A percentile compares a stretch with the other conserved stretches of the same genome.
Evolutionary conservation across 2,888 invertebrate species (phyloP).

Genomic region (Zele albiditarsus): DNA sequence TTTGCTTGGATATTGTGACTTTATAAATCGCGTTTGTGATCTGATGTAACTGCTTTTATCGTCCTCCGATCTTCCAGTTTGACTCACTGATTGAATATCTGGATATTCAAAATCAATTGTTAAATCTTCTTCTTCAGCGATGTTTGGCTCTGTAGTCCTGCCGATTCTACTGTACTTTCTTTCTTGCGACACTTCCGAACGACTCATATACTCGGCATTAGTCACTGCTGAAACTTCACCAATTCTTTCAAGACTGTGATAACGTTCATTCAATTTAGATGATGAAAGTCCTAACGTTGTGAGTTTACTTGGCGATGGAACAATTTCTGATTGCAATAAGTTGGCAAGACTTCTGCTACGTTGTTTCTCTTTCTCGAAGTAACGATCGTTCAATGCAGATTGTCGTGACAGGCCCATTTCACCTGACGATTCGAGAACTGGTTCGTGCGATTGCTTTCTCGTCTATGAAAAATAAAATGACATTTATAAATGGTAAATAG

Average conservation of each 20-base stretch:
- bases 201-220: constrained; percentile 71
- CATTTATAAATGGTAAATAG: constrained; percentile 13
- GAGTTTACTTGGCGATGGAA: constrained; percentile 76
- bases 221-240: constrained; percentile 65
- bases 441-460: constrained; percentile 84
- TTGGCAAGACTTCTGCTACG: constrained; percentile 89
- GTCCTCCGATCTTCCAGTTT: constrained; percentile 73
- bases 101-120: constrained; percentile 81
- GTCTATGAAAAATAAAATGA: constrained; percentile 59
- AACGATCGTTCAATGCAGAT: constrained; percentile 90
- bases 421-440: constrained; percentile 71
- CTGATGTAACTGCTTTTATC: constrained; percentile 74
- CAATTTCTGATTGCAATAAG: constrained; percentile 78
- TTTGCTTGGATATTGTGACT: constrained; percentile 85
- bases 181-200: constrained; percentile 69
- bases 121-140: constrained; percentile 68
- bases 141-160: constrained; percentile 70
- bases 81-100: constrained; percentile 74
- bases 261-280: constrained; percentile 90
- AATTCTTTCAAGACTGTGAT: constrained; percentile 85
- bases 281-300: constrained; percentile 87
- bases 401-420: constrained; percentile 80
- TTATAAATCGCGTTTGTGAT: constrained; percentile 82
- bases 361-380: constrained; percentile 88
- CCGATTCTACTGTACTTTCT: constrained; percentile 73